phyloP scores from a whole-genome alignment of 2,113 vertebrate genomes.

The Burhinus oedicnemus region DNA sequence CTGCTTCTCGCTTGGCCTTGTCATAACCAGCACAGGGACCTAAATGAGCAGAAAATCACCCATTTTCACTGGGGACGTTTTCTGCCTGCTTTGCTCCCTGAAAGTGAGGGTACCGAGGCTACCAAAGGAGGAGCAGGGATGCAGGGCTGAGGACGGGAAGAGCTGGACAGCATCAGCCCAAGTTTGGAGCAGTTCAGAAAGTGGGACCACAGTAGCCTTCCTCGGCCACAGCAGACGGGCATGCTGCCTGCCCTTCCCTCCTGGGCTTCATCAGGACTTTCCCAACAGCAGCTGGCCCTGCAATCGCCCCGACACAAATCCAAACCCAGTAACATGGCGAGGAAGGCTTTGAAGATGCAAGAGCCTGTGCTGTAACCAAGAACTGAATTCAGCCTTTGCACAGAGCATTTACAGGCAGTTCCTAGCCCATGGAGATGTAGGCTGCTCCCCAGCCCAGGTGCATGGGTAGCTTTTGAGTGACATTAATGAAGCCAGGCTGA shows the following conservation, averaged over 20 bases:
- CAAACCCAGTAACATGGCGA: background rate
- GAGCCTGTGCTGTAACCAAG: background rate
- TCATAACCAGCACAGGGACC: background rate
- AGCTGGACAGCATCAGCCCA: background rate
- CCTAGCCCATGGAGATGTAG: background rate
- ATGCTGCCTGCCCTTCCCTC: background rate
- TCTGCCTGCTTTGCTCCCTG: background rate
- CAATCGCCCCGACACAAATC: background rate
- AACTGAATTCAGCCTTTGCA: background rate
- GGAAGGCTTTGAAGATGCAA: background rate
- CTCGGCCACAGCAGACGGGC: accelerated
- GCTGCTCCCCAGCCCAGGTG: background rate
- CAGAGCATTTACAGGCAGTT: background rate
- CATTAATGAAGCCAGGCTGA: background rate
- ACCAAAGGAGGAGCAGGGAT: background rate
- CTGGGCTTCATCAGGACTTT: background rate
- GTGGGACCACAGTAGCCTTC: background rate
- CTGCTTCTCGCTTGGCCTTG: background rate
- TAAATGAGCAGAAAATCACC: background rate
- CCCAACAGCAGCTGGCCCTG: background rate
- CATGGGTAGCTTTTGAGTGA: background rate
- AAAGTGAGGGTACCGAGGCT: background rate
- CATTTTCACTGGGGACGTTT: background rate
- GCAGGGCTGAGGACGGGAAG: background rate
- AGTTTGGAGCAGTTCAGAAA: background rate